phyloP scores from a whole-genome alignment of 2,113 vertebrate genomes.

The Sakesphorus luctuosus region DNA sequence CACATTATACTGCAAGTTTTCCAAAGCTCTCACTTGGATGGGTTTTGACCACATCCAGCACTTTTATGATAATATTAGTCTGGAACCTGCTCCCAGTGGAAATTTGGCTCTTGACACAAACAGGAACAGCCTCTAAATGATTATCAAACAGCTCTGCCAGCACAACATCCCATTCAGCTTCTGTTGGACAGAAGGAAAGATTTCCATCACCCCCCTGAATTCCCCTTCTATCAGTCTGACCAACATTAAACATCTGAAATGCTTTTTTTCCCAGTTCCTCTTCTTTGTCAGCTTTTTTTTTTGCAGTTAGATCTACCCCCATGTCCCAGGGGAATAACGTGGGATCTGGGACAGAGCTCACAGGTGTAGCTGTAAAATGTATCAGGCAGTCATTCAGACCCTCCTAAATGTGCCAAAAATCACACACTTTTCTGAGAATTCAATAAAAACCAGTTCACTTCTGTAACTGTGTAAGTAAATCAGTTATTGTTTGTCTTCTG shows the following conservation, averaged over 20 bases:
- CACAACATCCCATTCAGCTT: conserved; percentile 56
- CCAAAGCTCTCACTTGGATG: not conserved
- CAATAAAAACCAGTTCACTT: not conserved
- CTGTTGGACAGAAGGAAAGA: conserved; percentile 61
- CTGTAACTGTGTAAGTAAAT: not conserved
- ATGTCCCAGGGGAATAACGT: conserved; percentile 25
- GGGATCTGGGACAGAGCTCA: conserved; percentile 44
- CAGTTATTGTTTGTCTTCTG: not conserved
- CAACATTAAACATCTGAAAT: conserved; percentile 59
- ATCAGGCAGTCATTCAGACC: not conserved
- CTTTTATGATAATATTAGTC: not conserved
- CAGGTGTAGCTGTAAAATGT: conserved; percentile 17
- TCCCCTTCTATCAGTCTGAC: conserved; percentile 35
- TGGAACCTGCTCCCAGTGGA: not conserved
- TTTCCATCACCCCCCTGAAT: conserved; percentile 35
- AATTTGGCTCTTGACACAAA: not conserved
- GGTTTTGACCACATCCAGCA: not conserved
- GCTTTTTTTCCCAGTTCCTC: conserved; percentile 54
- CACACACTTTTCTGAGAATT: not conserved
- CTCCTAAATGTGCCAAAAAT: not conserved
- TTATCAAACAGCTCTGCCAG: conserved; percentile 58
- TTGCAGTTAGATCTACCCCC: conserved; percentile 65
- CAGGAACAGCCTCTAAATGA: not conserved
- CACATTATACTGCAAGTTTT: not conserved
- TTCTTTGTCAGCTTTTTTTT: conserved; percentile 52